Evolutionary conservation across 2,797 vertebrate genomes (phyloP).

Genomic region (Scleropages formosus): DNA sequence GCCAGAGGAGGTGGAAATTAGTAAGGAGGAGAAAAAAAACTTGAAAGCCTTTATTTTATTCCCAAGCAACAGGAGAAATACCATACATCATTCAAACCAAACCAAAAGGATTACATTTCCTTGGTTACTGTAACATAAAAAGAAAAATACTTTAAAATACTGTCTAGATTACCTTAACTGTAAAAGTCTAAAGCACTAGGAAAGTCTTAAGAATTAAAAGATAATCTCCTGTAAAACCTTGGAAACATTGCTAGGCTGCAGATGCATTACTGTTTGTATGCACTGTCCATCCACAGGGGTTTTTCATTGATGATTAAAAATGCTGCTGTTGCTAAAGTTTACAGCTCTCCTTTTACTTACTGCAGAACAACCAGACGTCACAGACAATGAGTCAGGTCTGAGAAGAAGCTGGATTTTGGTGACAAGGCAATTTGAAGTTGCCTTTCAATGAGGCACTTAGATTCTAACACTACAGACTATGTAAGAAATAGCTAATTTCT

Average conservation of each 20-base stretch:
- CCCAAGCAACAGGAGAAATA: slow-evolving; percentile 21
- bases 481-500: not conserved
- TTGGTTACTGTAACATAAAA: not conserved
- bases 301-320: not conserved
- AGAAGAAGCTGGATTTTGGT: not conserved
- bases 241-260: not conserved
- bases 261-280: not conserved
- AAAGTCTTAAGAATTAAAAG: not conserved
- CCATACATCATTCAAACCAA: slow-evolving; percentile 6
- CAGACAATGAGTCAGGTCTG: not conserved
- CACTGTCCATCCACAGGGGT: not conserved
- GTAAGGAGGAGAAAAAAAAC: slow-evolving; percentile 6
- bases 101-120: not conserved
- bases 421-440: not conserved
- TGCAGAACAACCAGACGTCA: not conserved
- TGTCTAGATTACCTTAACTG: slow-evolving; percentile 11
- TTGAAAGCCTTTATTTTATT: slow-evolving; percentile 22
- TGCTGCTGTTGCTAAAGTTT: not conserved
- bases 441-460: not conserved
- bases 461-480: not conserved
- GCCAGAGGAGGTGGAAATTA: slow-evolving; percentile 16
- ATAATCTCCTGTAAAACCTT: not conserved
- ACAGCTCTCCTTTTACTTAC: not conserved
- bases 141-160: slow-evolving; percentile 10
- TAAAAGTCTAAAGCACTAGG: not conserved